Percentiles rank a stretch among this genome's conserved stretches.
Evolutionary conservation across 2,888 invertebrate genomes (phyloP).

Genomic region (Aphrophora alni): DNA sequence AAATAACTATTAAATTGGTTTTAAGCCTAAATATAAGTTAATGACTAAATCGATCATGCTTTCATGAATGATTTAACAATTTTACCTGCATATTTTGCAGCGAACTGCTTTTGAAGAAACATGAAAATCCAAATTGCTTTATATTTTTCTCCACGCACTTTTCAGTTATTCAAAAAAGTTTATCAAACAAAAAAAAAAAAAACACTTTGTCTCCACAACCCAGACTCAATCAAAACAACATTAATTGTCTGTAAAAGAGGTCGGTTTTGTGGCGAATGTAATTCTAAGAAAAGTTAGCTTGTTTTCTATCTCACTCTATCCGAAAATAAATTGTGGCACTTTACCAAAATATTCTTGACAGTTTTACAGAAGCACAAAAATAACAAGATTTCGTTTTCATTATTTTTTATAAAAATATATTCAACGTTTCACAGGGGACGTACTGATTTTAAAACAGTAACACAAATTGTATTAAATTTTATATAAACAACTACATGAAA

Average conservation of each 20-base stretch:
- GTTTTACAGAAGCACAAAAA: constrained; percentile 29
- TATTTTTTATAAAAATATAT: constrained; percentile 17
- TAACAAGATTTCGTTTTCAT: constrained; percentile 39
- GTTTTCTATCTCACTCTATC: constrained; percentile 36
- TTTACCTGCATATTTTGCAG: constrained; percentile 3
- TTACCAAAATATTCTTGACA: constrained; percentile 39
- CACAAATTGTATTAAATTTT: neutral
- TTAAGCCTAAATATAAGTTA: too few species aligned
- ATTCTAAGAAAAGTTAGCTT: neutral
- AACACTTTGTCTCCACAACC: neutral
- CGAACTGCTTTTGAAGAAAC: neutral
- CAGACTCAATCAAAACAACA: neutral
- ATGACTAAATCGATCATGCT: neutral
- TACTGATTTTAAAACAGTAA: neutral
- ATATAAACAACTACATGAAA: neutral
- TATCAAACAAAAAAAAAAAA: neutral
- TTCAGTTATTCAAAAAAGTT: constrained; percentile 15
- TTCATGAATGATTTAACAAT: neutral
- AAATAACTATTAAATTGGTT: too few species aligned
- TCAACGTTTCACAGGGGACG: constrained; percentile 13
- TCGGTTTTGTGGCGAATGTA: neutral
- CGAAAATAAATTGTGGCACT: constrained; percentile 42
- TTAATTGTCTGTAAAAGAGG: constrained; percentile 1
- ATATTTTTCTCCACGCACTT: neutral
- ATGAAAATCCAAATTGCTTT: constrained; percentile 19